Percentiles rank a stretch among this genome's conserved stretches.
phyloP scores from a whole-genome alignment of 1,140 invertebrate species.

The Probaryconus sp. region DNA sequence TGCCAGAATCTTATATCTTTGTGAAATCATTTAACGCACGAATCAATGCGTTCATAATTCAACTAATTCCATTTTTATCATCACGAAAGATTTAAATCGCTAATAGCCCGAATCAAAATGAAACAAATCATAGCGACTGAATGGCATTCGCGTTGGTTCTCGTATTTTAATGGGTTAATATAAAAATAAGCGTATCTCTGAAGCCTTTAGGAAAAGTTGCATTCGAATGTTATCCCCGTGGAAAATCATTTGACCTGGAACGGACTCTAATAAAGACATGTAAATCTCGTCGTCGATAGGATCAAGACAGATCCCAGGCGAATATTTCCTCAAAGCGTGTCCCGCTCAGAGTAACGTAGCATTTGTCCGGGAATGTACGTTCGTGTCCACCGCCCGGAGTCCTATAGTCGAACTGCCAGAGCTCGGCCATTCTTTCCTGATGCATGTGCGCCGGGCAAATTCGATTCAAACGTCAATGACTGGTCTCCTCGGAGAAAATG shows the following conservation, averaged over 20 bases:
- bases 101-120: too few relatives aligned
- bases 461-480: constrained; percentile 53
- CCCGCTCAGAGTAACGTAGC: not conserved
- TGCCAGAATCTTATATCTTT: too few relatives aligned
- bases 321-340: constrained; percentile 17
- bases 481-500: constrained; percentile 45
- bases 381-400: constrained; percentile 28
- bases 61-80: too few relatives aligned
- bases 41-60: too few relatives aligned
- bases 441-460: constrained; percentile 42
- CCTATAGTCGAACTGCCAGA: constrained; percentile 12
- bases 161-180: too few relatives aligned
- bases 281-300: constrained; percentile 44
- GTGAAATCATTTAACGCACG: too few relatives aligned
- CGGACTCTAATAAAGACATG: constrained; percentile 42
- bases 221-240: too few relatives aligned
- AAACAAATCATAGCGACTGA: too few relatives aligned
- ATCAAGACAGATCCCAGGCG: constrained; percentile 14
- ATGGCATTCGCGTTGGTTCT: too few relatives aligned
- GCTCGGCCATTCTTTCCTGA: constrained; percentile 36
- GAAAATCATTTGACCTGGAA: constrained; percentile 34
- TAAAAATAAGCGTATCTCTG: too few relatives aligned
- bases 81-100: too few relatives aligned
- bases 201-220: too few relatives aligned
- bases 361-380: constrained; percentile 15